These are phyloP conservation scores for Phocides pigmalion DNA, from an alignment of 1,140 invertebrate genomes.

Conservation along the genomic window DNA sequence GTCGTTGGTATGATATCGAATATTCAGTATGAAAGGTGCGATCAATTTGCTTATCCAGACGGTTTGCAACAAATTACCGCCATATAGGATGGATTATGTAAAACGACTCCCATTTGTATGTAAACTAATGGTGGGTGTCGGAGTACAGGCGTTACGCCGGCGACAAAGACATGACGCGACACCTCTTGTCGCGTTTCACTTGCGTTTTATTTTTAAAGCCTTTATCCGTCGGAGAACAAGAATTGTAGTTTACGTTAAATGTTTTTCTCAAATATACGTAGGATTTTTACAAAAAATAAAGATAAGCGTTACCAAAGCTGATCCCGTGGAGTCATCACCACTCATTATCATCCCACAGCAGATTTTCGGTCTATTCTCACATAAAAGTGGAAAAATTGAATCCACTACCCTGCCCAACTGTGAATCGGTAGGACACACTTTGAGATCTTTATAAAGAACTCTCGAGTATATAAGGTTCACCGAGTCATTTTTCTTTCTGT, in stretches of 20 bases:
- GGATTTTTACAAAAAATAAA: too few relatives aligned
- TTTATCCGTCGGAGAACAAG: constrained; percentile 19
- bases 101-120: constrained; percentile 81
- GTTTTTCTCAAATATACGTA: too few relatives aligned
- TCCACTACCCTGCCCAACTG: too few relatives aligned
- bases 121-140: constrained; percentile 78
- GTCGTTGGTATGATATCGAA: constrained; percentile 47
- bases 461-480: too few relatives aligned
- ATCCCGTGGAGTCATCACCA: too few relatives aligned
- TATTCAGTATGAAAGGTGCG: constrained; percentile 64
- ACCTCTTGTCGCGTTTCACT: constrained; percentile 40
- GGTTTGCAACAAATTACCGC: constrained; percentile 78
- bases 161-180: constrained; percentile 54
- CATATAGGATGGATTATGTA: constrained; percentile 79
- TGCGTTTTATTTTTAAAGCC: constrained; percentile 41
- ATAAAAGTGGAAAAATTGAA: too few relatives aligned
- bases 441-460: too few relatives aligned
- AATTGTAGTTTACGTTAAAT: constrained; percentile 33
- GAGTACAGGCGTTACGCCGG: constrained; percentile 48
- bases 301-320: too few relatives aligned
- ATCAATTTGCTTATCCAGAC: constrained; percentile 81
- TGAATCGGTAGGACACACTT: too few relatives aligned
- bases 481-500: too few relatives aligned
- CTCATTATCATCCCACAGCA: too few relatives aligned
- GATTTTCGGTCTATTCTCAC: too few relatives aligned